A percentile compares a stretch with the other conserved stretches of the same genome.
phyloP scores from a whole-genome alignment of 2,888 invertebrate genomes.

The Marasmarcha lunaedactyla region DNA sequence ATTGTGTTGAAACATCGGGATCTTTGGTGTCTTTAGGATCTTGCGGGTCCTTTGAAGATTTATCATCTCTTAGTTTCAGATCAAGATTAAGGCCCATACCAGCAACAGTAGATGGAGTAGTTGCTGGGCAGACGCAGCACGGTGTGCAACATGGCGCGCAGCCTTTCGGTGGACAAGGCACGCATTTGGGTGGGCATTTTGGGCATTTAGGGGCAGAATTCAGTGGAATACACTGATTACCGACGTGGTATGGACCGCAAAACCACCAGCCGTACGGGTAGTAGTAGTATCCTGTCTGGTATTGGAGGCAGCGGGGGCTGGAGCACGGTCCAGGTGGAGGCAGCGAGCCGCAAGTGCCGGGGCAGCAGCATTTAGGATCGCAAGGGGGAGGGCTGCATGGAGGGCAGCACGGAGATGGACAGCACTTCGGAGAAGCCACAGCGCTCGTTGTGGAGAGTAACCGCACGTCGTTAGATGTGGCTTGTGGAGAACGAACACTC shows the following conservation, averaged over 20 bases:
- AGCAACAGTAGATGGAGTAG: no score
- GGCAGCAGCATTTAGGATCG: constrained; percentile 19
- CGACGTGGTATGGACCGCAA: constrained; percentile 2
- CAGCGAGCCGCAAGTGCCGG: constrained; percentile 14
- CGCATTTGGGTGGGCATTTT: neutral
- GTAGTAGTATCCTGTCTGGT: neutral
- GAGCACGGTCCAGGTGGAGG: constrained; percentile 17
- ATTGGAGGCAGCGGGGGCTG: constrained; percentile 9
- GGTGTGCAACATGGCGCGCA: neutral
- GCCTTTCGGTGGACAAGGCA: no score
- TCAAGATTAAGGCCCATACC: no score
- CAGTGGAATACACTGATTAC: neutral
- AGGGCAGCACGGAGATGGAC: constrained; percentile 20
- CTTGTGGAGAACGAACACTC: constrained; percentile 12
- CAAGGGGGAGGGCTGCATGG: constrained; percentile 12
- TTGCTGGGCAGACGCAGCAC: constrained; percentile 8
- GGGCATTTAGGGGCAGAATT: neutral
- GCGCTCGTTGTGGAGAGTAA: constrained; percentile 22
- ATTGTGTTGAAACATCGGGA: no score
- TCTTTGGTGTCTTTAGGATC: no score
- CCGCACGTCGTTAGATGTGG: constrained; percentile 25
- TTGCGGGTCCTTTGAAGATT: no score
- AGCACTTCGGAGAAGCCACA: constrained; percentile 23
- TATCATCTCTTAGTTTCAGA: no score
- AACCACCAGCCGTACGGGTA: constrained; percentile 1